Base-by-base conservation (phyloP, 2,113 vertebrate species). In the Nothoprocta pentlandii region DNA sequence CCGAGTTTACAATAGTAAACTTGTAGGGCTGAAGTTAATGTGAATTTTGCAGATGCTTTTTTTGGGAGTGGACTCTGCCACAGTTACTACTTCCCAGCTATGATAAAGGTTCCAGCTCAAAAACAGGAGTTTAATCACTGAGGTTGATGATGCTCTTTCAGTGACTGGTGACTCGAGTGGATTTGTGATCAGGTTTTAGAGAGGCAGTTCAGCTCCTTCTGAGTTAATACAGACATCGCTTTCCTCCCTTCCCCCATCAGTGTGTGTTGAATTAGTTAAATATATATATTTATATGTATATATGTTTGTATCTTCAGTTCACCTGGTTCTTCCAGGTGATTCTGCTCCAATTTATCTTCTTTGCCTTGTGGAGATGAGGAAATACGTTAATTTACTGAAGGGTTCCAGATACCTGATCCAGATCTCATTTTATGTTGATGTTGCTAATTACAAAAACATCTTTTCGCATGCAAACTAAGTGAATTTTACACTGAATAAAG, bases 401-500 rank as follows among this genome's bases (percentile, higher is more conserved):
- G 67, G 58, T 89, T 91, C 74, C 67, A 88, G 58, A 84, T 95
- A 94, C 81, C 86, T 86, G 83, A 92, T 92, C 86, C 74, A 92
- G 83, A 90, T 93, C 92, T 95, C 59, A 82, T 94, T 95, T 95
- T 95, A 87, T 82, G 80, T 85, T 7, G 8, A 62, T 80, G 46
- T 58, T 74, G 70, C 62, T 94, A 97, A 93, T 92, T 90, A 94
- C 90, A 97, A 97, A 76, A 63, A 63, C 5, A 76, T 95, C 77
- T 94, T 94, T 93, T 92, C 83, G 92, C 88, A 93, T 85, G 70
- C 95, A 94, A 95, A 93, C 80, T 51, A 92, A 95, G 90, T 41
- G 90, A 90, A 63, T 89, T 92, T 93, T 93, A 58, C 89, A 90
- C 68, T 36, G 46, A 94, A 90, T 82, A 78, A 93, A 93, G 62